phyloP scores from a whole-genome alignment of 2,113 vertebrate species.

The Pseudorhombus dupliciocellatus region DNA sequence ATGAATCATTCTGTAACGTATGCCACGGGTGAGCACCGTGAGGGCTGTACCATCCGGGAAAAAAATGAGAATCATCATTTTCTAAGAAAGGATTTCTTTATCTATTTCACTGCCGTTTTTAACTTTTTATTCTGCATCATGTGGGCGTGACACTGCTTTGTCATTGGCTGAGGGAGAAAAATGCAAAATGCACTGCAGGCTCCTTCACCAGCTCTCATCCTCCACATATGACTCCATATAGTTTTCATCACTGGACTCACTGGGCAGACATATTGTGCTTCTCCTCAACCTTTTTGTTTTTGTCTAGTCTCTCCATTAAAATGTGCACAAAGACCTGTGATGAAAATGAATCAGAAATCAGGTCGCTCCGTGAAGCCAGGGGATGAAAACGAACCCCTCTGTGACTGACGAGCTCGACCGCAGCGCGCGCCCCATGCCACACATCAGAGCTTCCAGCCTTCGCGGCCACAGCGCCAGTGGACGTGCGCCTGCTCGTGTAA shows the following conservation, averaged over 20 bases:
- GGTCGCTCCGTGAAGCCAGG: background rate
- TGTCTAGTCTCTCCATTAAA: background rate
- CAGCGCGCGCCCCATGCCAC: background rate
- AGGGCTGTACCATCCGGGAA: too few relatives aligned
- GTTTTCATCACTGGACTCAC: background rate
- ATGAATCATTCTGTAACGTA: constrained; percentile 30
- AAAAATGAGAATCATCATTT: too few relatives aligned
- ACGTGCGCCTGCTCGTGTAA: background rate
- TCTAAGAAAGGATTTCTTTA: too few relatives aligned
- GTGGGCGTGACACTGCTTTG: too few relatives aligned
- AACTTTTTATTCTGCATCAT: too few relatives aligned
- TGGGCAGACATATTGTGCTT: constrained; percentile 11
- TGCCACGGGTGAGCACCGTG: background rate
- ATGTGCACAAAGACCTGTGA: background rate
- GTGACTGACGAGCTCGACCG: background rate
- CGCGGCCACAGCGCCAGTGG: background rate
- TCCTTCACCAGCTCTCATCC: background rate
- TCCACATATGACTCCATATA: background rate
- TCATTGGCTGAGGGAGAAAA: too few relatives aligned
- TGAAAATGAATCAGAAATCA: background rate
- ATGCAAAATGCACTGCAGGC: background rate
- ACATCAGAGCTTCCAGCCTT: constrained; percentile 16
- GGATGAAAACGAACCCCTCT: background rate
- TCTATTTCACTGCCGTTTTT: too few relatives aligned
- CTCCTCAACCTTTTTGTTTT: background rate